A percentile compares a stretch with the other conserved stretches of the same genome.
Conservation (phyloP, 2,113 vertebrate species). For the Pachycephala philippinensis region DNA sequence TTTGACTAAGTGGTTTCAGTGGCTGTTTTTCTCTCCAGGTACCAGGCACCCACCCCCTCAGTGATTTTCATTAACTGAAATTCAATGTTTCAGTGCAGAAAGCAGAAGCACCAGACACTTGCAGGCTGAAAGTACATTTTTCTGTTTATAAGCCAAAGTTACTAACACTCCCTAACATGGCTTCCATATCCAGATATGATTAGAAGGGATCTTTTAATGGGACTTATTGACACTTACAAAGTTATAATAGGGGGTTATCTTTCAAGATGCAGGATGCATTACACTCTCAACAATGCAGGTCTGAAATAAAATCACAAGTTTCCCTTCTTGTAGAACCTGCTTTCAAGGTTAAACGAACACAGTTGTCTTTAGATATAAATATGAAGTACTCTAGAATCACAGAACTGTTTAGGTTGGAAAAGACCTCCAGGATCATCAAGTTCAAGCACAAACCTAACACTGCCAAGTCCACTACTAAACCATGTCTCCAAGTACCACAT, state of each 20-base stretch:
- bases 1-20: background rate
- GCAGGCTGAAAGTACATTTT: background rate
- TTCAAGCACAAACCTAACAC: background rate
- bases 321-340: background rate
- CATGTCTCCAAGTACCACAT: background rate
- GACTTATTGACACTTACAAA: background rate
- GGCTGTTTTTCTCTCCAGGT: background rate
- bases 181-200: background rate
- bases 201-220: background rate
- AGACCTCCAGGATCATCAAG: background rate
- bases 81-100: background rate
- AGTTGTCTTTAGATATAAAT: background rate
- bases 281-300: background rate
- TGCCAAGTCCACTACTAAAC: background rate
- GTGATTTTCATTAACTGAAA: background rate
- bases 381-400: background rate
- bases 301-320: background rate
- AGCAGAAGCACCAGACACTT: background rate
- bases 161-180: background rate
- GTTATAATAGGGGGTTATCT: background rate
- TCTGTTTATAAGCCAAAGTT: background rate
- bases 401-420: background rate
- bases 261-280: background rate
- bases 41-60: background rate
- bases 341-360: background rate